These are phyloP conservation scores for Anas acuta DNA, from an alignment of 2,797 vertebrate genomes.

Conservation along the genomic window DNA sequence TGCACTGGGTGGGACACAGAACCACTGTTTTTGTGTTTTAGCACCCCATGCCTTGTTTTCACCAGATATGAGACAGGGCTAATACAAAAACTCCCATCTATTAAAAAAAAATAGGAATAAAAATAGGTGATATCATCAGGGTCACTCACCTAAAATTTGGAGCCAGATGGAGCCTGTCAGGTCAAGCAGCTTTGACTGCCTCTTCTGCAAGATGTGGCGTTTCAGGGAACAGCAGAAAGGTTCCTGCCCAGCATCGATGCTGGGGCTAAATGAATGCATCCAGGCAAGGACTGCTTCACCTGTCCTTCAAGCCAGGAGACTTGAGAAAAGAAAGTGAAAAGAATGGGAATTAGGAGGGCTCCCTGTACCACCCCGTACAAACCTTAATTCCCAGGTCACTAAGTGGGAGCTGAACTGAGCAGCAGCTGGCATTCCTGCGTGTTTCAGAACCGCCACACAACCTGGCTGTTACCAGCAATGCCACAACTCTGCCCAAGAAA, in stretches of 20 bases:
- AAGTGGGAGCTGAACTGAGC: background rate
- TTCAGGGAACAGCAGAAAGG: background rate
- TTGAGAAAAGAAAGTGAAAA: background rate
- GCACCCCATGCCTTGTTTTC: background rate
- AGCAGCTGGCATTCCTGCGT: background rate
- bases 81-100: no score
- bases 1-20: background rate
- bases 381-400: background rate
- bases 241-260: accelerated
- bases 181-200: background rate
- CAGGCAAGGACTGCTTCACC: background rate
- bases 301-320: background rate
- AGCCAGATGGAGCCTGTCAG: background rate
- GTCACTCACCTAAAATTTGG: background rate
- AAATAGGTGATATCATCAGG: background rate
- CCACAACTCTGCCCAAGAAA: background rate
- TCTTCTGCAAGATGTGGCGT: background rate
- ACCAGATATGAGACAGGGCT: background rate
- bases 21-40: background rate
- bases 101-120: background rate
- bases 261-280: background rate
- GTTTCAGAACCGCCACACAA: accelerated
- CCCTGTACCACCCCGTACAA: background rate
- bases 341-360: background rate
- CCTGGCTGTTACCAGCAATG: background rate